Percentiles rank a stretch among this genome's conserved stretches.
These are phyloP conservation scores for Psylliodes chrysocephalus DNA, from an alignment of 2,888 invertebrate species.

Conservation along the genomic window DNA sequence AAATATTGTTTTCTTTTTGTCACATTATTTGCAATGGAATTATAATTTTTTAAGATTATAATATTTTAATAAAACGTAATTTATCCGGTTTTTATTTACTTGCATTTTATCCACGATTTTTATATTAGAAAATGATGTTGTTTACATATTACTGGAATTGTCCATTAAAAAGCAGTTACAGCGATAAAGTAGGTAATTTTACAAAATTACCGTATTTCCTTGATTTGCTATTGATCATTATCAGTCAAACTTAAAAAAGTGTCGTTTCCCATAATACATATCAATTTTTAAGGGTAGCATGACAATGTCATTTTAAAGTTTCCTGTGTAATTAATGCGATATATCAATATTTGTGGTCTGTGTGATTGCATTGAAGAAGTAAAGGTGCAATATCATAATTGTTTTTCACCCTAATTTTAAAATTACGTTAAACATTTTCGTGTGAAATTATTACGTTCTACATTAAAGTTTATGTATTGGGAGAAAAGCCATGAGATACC, in stretches of 20 bases:
- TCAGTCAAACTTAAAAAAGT: constrained; percentile 1
- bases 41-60: too few species aligned
- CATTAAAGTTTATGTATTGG: too few species aligned
- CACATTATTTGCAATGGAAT: too few species aligned
- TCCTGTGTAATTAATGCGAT: constrained; percentile 44
- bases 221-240: background rate
- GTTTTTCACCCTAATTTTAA: constrained; percentile 26
- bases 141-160: too few species aligned
- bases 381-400: constrained; percentile 21
- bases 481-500: too few species aligned
- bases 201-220: background rate
- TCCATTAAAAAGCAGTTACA: too few species aligned
- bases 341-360: constrained; percentile 10
- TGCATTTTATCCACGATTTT: too few species aligned
- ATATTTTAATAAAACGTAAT: too few species aligned
- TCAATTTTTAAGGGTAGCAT: constrained; percentile 26
- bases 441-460: too few species aligned
- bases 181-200: background rate
- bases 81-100: too few species aligned
- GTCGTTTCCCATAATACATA: constrained; percentile 35
- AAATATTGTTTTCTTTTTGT: too few species aligned
- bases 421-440: constrained; percentile 21
- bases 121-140: too few species aligned
- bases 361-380: constrained; percentile 4
- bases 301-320: constrained; percentile 36